A percentile compares a stretch with the other conserved stretches of the same genome.
These are phyloP conservation scores for Keiferia lycopersicella DNA, from an alignment of 2,888 invertebrate genomes.

Conservation along the genomic window DNA sequence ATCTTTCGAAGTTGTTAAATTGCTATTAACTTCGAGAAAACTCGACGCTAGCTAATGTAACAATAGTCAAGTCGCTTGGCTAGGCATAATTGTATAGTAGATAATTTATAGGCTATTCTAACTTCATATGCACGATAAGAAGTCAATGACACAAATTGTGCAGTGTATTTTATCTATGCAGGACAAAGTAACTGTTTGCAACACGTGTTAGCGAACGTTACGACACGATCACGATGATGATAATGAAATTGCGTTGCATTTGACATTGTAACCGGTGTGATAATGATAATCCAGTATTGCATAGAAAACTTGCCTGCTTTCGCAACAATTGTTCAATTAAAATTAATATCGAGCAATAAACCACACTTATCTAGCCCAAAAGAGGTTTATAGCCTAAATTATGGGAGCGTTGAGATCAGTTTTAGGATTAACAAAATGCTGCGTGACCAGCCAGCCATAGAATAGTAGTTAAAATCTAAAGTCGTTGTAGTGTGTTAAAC, in stretches of 20 bases:
- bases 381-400: constrained; percentile 1
- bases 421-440: background rate
- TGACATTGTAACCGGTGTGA: background rate
- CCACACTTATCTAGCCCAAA: background rate
- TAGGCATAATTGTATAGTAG: background rate
- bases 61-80: constrained; percentile 1
- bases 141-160: constrained; percentile 55
- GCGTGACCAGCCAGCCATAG: too few species aligned
- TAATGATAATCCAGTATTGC: constrained; percentile 1
- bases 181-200: constrained; percentile 34
- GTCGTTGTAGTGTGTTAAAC: too few species aligned
- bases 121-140: constrained; percentile 44
- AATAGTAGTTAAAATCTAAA: too few species aligned
- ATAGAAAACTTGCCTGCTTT: constrained; percentile 1
- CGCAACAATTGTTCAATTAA: constrained; percentile 5
- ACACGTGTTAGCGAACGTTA: constrained; percentile 42
- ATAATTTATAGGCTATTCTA: constrained; percentile 22
- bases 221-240: background rate
- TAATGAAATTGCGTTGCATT: constrained; percentile 6
- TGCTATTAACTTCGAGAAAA: constrained; percentile 9
- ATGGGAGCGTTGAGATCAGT: background rate
- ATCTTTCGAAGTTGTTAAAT: constrained; percentile 12
- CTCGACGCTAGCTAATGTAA: background rate
- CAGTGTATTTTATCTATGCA: constrained; percentile 39
- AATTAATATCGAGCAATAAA: background rate